Conservation (phyloP, 2,797 vertebrate species). For the Eutrigla gurnardus region DNA sequence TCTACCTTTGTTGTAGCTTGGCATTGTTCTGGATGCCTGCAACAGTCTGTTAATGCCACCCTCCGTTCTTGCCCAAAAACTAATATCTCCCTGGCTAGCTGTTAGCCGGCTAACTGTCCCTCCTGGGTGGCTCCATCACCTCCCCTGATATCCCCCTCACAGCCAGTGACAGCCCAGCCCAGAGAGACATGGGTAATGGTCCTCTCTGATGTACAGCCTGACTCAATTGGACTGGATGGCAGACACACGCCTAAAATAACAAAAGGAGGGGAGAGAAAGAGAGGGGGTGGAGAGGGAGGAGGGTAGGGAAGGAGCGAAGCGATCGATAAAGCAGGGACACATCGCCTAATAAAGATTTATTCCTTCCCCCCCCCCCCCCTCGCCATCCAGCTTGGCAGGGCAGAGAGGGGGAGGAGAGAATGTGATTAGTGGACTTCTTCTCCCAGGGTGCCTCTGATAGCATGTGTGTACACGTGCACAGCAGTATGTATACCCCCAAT, state of each 20-base stretch:
- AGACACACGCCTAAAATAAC: conserved; percentile 85
- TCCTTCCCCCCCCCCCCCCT: conserved; percentile 55
- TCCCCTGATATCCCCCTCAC: conserved; percentile 66
- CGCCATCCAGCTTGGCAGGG: conserved; percentile 73
- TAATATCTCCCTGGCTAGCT: conserved; percentile 52
- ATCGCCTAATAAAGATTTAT: conserved; percentile 86
- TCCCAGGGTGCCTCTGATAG: conserved; percentile 77
- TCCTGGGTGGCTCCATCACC: conserved; percentile 75
- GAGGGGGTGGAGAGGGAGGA: conserved; percentile 58
- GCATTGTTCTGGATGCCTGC: conserved; percentile 36
- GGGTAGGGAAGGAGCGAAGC: conserved; percentile 70
- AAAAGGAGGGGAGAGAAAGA: conserved; percentile 77
- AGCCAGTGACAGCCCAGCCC: conserved; percentile 76
- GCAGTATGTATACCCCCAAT: conserved; percentile 59
- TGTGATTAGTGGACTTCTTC: conserved; percentile 82
- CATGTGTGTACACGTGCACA: conserved; percentile 55
- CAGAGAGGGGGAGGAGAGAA: conserved; percentile 73
- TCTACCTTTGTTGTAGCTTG: conserved; percentile 34
- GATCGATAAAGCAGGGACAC: conserved; percentile 85
- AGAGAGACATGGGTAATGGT: conserved; percentile 81
- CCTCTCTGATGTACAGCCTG: conserved; percentile 82
- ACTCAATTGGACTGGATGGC: conserved; percentile 83
- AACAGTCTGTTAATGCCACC: conserved; percentile 41
- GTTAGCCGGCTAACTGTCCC: conserved; percentile 68
- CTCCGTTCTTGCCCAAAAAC: conserved; percentile 48